These are phyloP conservation scores for Harmothoe impar DNA, from an alignment of 2,888 invertebrate species.

Conservation along the genomic window DNA sequence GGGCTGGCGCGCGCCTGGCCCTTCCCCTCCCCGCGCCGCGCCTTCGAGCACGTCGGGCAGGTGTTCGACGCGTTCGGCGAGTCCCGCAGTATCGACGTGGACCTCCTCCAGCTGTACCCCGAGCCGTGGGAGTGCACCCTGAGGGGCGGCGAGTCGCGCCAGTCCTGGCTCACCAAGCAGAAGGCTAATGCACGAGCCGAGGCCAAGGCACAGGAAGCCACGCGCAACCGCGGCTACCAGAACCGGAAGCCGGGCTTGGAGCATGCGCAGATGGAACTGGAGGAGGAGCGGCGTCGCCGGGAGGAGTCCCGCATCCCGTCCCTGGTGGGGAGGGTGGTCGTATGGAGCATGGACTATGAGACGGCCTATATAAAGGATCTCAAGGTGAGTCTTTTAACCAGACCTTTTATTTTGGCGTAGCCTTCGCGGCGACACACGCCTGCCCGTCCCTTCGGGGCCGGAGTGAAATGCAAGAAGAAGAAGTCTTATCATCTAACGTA, in stretches of 20 bases:
- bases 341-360: conserved; percentile 62
- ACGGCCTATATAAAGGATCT: conserved; percentile 35
- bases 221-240: neutral
- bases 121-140: conserved; percentile 54
- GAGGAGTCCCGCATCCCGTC: conserved; percentile 22
- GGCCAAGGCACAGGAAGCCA: neutral
- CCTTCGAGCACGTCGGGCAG: conserved; percentile 71
- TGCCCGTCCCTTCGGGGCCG: no score
- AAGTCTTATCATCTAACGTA: no score
- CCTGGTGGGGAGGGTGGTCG: neutral
- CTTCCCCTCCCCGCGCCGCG: conserved; percentile 69
- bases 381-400: conserved; percentile 27
- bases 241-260: neutral
- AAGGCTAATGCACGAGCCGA: conserved; percentile 8
- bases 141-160: conserved; percentile 36
- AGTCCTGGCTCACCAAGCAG: conserved; percentile 55
- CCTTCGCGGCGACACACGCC: no score
- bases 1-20: conserved; percentile 67
- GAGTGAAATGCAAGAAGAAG: no score
- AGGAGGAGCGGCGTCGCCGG: neutral
- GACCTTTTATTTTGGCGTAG: no score
- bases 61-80: conserved; percentile 65
- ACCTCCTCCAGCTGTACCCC: conserved; percentile 30
- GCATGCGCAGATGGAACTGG: neutral
- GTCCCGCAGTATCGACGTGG: conserved; percentile 37